These are phyloP conservation scores for Hippopotamyrus pictus DNA, from an alignment of 2,797 vertebrate species.

Conservation along the genomic window DNA sequence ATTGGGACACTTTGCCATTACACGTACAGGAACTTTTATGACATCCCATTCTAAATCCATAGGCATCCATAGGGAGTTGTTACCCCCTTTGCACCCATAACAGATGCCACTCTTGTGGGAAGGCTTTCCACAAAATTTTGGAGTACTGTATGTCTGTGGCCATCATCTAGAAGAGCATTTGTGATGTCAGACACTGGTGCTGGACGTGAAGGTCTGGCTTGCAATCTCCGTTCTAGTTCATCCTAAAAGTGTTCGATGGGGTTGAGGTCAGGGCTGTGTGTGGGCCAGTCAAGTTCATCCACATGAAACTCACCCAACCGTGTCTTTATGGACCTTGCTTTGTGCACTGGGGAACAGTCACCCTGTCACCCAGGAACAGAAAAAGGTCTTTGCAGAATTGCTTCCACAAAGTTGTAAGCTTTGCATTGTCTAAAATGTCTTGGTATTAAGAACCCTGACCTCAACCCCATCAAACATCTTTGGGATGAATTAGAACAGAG, in stretches of 20 bases:
- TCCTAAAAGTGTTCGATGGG: not conserved
- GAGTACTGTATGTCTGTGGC: not conserved
- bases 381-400: not conserved
- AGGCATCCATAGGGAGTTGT: not conserved
- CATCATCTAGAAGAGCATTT: not conserved
- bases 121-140: not conserved
- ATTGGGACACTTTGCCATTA: not conserved
- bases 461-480: not conserved
- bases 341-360: not conserved
- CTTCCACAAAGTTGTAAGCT: not conserved
- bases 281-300: not conserved
- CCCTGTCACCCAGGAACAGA: not conserved
- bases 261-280: not conserved
- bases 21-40: not conserved
- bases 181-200: not conserved
- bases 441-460: not conserved
- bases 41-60: not conserved
- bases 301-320: not conserved
- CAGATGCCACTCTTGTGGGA: not conserved
- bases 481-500: not conserved
- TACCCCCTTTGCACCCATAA: not conserved
- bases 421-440: not conserved
- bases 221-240: not conserved
- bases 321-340: not conserved
- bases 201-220: not conserved